Base-by-base conservation (phyloP, 2,888 invertebrate genomes). In the Diploptera punctata region DNA sequence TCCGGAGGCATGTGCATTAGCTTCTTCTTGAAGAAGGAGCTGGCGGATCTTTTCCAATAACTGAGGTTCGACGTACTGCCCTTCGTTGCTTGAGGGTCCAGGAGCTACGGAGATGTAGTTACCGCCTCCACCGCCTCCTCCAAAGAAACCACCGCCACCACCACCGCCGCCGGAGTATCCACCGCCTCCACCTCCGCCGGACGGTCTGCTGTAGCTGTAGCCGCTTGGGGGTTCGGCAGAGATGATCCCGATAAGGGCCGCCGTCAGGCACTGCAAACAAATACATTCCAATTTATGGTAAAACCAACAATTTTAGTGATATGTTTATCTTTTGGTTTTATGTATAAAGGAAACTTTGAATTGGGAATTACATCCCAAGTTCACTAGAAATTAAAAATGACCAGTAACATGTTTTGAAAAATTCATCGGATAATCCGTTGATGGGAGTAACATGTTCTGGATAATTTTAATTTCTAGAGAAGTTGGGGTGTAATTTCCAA, bases 11-110 rank as follows among this genome's bases (percentile, higher is more conserved):
- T 73, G 47, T 24, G 75, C 74, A 70, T 52, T 68, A 57, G 80
- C 76, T 82, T 94, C 94, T 84, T 94, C 94, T 80, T 90, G 92
- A 78, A 94, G 87, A 77, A 94, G 88, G 84, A 94, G 93, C 83
- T 93, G 92, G 79, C 93, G 90, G 80, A 94, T 90, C 84, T 94
- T 93, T 80, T 94, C 94, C 76, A 94, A 87, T 77, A 94, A 89
- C 76, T 90, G 90, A 43, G 88, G 86, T 84, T 94, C 94, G 77
- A 94, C 93, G 83, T 91, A 88, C 79, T 92, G 92, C 76, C 94
- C 94, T 82, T 94, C 94, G 78, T 88, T 91, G 79, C 93, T 93
- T 82, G 92, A 92, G 85, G 88, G 90, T 77, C 94, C 94, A 77
- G 90, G 88, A 78, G 92, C 89, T 70, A 93, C 93, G 77, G 91